Base-by-base conservation (phyloP, 2,797 vertebrate genomes). In the Alca torda region DNA sequence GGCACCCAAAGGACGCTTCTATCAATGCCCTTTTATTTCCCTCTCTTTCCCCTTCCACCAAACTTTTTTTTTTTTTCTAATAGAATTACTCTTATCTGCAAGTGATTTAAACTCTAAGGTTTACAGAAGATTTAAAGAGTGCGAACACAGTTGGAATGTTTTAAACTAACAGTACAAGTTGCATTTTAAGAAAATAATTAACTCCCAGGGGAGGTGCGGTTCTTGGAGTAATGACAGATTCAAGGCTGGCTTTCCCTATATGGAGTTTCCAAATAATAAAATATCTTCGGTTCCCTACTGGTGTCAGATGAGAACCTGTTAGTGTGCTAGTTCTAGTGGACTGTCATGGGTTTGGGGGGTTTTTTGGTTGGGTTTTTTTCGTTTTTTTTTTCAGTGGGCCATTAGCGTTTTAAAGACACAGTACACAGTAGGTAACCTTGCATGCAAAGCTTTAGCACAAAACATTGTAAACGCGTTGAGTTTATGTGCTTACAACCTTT, bases 41-140 rank as follows among this genome's bases (percentile, higher is more conserved):
- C 85, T 91, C 96, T 75, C 93, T 91, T 95, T 48, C 93, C 80
- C 79, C 48, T 90, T 90, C 90, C 95, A 94, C 95, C 83, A 0
- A 94, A 43, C 86, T 79, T 90, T 88, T 95, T 95, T 97, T 97
- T 97, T 78, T 90, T 90, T 94, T 95, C 97, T 98, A 97, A 97
- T 98, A 98, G 98, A 98, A 98, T 98, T 97, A 98, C 98, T 98
- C 98, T 98, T 98, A 98, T 98, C 98, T 98, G 98, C 98, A 98
- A 98, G 98, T 98, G 98, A 98, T 95, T 98, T 98, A 98, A 98
- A 98, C 97, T 97, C 97, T 95, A 97, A 97, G 97, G 98, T 98
- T 97, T 98, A 98, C 98, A 95, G 97, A 98, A 98, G 98, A 99
- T 99, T 99, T 99, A 99, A 98, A 98, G 98, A 98, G 98, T 99